Base-by-base conservation (phyloP, 2,888 invertebrate genomes). In the Pemphredon lugubris region DNA sequence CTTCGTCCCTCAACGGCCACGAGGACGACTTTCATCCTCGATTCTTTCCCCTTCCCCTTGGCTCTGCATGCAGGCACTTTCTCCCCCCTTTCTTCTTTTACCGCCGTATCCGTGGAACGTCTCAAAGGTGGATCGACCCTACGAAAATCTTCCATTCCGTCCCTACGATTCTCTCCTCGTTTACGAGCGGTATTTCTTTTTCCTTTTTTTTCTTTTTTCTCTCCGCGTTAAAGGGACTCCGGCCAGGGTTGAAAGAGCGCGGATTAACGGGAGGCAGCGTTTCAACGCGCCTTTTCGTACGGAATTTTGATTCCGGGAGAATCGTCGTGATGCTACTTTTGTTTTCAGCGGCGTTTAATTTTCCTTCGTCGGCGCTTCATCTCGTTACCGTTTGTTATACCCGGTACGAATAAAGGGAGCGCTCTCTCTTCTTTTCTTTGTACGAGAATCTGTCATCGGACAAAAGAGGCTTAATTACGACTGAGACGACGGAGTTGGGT, bases 21-120 rank as follows among this genome's bases (percentile, higher is more conserved):
- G n/a, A 57, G 48, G 44, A 58, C 34, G 59, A 67, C 45, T 54
- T 63, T 69, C 64, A 66, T 61, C 59, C 58, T 63, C 55, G 57
- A 54, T 53, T 60, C 40, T 34, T 40, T 21, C 18, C 51, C 16
- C 53, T 39, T 34, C 34, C 16, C 26, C 48, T 23, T 21, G 9
- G 9, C 40, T 30, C 32, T 13, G 5, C 30, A 32, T 3, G 4
- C 4, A 5, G 26, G 26, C 26, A 26, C 26, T 26, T 26, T 7
- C 26, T 26, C 4, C 7, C 7, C 26, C 26, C 26, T 7, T 26
- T 7, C 4, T 26, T 26, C n/a, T n/a, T n/a, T n/a, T n/a, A n/a
- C n/a, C n/a, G n/a, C n/a, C n/a, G n/a, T n/a, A n/a, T n/a, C n/a
- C n/a, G n/a, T n/a, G n/a, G n/a, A n/a, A n/a, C n/a, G n/a, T n/a